Evolutionary conservation across 2,888 invertebrate genomes (phyloP), one percentile per base, ranked within the genome.

Genomic region (Tryphoninae sp.): DNA sequence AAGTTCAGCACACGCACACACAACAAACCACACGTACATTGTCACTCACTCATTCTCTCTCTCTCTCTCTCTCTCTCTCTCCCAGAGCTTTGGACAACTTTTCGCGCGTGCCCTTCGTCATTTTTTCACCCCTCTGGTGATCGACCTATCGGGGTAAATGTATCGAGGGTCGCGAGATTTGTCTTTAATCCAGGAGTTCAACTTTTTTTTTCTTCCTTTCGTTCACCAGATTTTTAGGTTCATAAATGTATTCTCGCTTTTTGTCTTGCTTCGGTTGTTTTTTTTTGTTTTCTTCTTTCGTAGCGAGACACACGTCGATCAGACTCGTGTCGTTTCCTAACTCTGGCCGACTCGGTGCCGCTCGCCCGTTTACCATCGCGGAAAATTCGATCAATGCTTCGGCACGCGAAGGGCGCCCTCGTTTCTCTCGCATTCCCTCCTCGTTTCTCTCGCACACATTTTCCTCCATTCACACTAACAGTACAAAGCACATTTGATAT

Each of bases 301-400:
- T 55, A 45, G 19, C 19, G 19, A 19, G 33, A 33, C 6, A 33
- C 6, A 33, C 33, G 33, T 33, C 33, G 33, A 33, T 26, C 33
- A 16, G 16, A 2, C 78, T 61, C 67, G 23, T 8, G 45, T 33
- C 33, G 33, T 33, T 33, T 33, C 33, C 33, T 33, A 64, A 65
- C 65, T 71, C 65, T 65, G 71, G 42, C 75, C 33, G 33, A 13
- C 13, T 45, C 64, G 75, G 59, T 71, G 71, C 71, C 71, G 75
- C 75, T 58, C 69, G 65, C 75, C 65, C 33, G 33, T 33, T 80
- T 78, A 72, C 33, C 76, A 64, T 76, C 75, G 71, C 62, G 42
- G 58, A 68, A 79, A 72, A 82, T 72, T 75, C 81, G 79, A 82
- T 82, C 82, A 76, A 82, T 82, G 75, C 61, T 72, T 33, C 51